Conservation (phyloP, 53 echinoderm and acorn worm species). For the Pentamera pediparva region DNA sequence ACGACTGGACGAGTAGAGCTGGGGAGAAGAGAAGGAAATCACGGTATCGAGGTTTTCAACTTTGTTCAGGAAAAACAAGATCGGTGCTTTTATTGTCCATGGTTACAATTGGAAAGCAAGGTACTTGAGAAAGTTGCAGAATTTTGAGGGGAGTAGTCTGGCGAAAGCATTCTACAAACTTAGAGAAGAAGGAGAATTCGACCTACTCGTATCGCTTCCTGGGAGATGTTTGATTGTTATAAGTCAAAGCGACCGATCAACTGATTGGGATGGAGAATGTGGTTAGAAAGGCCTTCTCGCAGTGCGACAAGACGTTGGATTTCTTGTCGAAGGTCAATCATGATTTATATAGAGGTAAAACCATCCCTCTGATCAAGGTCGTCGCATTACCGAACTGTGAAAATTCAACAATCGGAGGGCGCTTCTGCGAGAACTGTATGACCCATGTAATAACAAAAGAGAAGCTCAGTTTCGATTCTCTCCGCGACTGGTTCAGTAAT, state of each 20-base stretch:
- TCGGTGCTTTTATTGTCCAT: neutral
- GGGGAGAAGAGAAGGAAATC: neutral
- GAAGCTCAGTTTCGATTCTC: neutral
- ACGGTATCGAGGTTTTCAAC: neutral
- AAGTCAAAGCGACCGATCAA: constrained; percentile 11
- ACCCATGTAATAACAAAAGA: neutral
- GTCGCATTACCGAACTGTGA: constrained; percentile 3
- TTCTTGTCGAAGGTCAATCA: neutral
- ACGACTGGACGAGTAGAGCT: neutral
- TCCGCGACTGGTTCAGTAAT: neutral
- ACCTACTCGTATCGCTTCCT: constrained; percentile 9
- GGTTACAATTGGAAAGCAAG: constrained; percentile 18
- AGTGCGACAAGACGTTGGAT: neutral
- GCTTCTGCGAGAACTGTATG: neutral
- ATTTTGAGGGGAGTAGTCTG: neutral
- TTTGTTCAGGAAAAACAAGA: neutral
- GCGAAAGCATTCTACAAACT: constrained; percentile 9
- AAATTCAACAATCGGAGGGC: too few species aligned
- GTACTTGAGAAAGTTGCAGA: constrained; percentile 1
- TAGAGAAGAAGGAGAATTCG: constrained; percentile 5
- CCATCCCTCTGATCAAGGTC: constrained; percentile 1
- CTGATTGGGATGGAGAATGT: neutral
- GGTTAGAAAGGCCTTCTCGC: constrained; percentile 1
- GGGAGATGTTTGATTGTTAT: constrained; percentile 11
- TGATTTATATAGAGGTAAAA: neutral